Evolutionary conservation across 1,140 invertebrate species (phyloP).

Genomic region (Lepidurus apus): DNA sequence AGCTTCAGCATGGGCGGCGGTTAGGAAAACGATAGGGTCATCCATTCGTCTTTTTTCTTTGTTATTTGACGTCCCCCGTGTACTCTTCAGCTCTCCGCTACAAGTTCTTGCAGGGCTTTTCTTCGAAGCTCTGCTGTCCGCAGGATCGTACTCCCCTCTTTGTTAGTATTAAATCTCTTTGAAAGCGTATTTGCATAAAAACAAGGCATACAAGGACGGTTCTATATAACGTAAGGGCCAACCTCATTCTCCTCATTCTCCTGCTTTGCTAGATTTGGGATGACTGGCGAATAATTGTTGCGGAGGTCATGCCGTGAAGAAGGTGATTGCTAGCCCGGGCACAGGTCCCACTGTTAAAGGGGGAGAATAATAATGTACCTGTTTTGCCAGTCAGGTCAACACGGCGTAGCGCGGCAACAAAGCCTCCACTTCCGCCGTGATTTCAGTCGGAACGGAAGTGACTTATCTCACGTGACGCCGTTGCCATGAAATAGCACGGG

Average conservation of each 20-base stretch:
- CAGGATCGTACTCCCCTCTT: too few species aligned
- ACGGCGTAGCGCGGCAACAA: slow-evolving; percentile 13
- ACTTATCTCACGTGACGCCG: slow-evolving; percentile 20
- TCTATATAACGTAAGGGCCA: background rate
- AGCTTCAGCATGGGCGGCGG: too few species aligned
- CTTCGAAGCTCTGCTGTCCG: too few species aligned
- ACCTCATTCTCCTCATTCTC: background rate
- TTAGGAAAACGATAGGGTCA: too few species aligned
- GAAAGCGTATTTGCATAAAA: too few species aligned
- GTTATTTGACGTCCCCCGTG: too few species aligned
- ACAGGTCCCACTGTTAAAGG: slow-evolving; percentile 12
- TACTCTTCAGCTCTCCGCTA: too few species aligned
- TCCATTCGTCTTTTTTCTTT: too few species aligned
- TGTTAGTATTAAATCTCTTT: too few species aligned
- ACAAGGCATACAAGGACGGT: too few species aligned
- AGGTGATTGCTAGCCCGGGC: background rate
- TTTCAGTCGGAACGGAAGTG: slow-evolving; percentile 17
- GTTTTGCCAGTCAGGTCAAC: slow-evolving; percentile 21
- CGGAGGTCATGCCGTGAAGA: slow-evolving; percentile 13
- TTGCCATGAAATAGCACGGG: slow-evolving; percentile 21
- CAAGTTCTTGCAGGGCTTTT: too few species aligned
- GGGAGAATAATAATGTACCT: background rate
- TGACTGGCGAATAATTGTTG: slow-evolving; percentile 13
- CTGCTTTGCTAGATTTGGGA: background rate
- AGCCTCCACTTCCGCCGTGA: background rate